Evolutionary conservation across 2,888 invertebrate genomes (phyloP), one percentile per base, ranked within the genome.

Genomic region (Noctua pronuba): DNA sequence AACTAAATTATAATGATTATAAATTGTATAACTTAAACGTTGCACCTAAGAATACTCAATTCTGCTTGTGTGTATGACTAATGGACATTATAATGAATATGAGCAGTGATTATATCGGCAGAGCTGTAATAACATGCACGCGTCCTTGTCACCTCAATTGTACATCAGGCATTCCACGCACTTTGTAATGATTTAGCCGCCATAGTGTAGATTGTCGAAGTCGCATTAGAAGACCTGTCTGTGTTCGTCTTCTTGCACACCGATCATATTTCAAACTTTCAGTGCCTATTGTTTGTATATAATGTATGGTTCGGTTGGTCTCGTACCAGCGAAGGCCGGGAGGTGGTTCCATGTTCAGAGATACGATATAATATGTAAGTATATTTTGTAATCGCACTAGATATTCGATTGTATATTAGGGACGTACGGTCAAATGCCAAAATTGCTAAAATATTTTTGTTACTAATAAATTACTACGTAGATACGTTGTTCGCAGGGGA

Each of bases 231-330:
- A 85, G 80, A 88, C 82, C 84, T 85, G 77, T 73, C 88, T 80
- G 84, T 88, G 85, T 90, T 87, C 84, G 87, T 91, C 87, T 90
- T 90, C 89, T 88, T 80, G 88, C 88, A 87, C 88, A 88, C 90
- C 87, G 86, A 89, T 92, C 91, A 92, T 89, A 92, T 92, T 93
- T 93, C 88, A 93, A 91, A 91, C 87, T 92, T 94, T 93, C 94
- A 94, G 95, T 95, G 95, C 94, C 95, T 95, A 93, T 95, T 94
- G 91, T 95, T 94, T 94, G 92, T 93, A 94, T 91, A 93, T 92
- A 93, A 91, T 90, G 88, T 91, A 91, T 90, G 91, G 88, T 92
- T 91, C 88, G 90, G 86, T 86, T 87, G 89, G 89, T 89, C 84
- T 81, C 79, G 85, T 81, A 84, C 77, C 80, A 83, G 87, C 88